These are phyloP conservation scores for Megalops cyprinoides DNA, from an alignment of 2,797 vertebrate species.

Conservation along the genomic window DNA sequence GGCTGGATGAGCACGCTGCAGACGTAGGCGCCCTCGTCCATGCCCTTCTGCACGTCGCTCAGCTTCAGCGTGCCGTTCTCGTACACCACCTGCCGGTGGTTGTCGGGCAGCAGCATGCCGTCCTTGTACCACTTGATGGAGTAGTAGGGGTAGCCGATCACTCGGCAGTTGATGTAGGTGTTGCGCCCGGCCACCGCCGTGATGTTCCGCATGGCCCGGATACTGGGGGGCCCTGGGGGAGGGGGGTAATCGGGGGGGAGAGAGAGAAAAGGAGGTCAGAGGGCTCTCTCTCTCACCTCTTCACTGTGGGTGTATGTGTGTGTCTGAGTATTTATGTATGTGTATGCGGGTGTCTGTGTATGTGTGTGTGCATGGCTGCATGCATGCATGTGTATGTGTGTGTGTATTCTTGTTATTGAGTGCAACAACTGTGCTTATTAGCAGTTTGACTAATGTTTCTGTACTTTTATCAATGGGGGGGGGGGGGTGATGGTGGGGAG, in stretches of 20 bases:
- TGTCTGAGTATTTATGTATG: background rate
- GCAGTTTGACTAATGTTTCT: too few relatives aligned
- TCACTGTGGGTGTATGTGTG: conserved; percentile 1
- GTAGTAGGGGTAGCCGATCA: conserved; percentile 97
- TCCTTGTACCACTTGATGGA: conserved; percentile 99
- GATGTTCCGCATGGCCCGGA: conserved; percentile 92
- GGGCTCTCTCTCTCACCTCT: conserved; percentile 36
- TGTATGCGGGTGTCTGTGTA: too few relatives aligned
- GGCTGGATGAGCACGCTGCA: conserved; percentile 98
- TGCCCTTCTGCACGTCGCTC: conserved; percentile 95
- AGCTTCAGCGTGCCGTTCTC: conserved; percentile 96
- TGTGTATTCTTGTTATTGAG: too few relatives aligned
- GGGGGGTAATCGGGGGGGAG: conserved; percentile 41
- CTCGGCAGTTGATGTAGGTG: conserved; percentile 95
- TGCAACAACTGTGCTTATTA: too few relatives aligned
- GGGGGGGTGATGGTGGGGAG: too few relatives aligned
- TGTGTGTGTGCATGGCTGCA: too few relatives aligned
- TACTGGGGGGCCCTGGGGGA: conserved; percentile 85
- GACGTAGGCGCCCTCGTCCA: conserved; percentile 94
- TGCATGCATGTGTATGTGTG: too few relatives aligned
- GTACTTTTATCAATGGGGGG: too few relatives aligned
- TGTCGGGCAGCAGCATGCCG: conserved; percentile 89
- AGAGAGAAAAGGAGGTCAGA: conserved; percentile 43
- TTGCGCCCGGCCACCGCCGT: conserved; percentile 94
- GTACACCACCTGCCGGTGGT: conserved; percentile 96